phyloP scores from a whole-genome alignment of 1,140 invertebrate species.

The Zaprionus vittiger region DNA sequence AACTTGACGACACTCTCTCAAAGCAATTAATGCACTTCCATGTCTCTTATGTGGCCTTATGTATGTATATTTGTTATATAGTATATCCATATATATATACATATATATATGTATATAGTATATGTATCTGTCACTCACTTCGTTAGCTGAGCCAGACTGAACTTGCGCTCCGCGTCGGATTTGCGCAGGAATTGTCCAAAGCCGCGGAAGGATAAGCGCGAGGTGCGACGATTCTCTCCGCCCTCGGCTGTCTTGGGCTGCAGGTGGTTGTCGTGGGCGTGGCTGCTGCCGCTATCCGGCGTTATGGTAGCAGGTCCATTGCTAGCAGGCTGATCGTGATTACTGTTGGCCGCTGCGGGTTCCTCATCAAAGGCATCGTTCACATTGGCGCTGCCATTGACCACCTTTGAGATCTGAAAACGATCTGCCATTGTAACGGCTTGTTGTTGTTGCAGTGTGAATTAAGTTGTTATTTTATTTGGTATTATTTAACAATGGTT shows the following conservation, averaged over 20 bases:
- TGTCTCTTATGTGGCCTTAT: background rate
- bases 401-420: slow-evolving; percentile 76
- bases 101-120: background rate
- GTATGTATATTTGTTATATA: too few relatives aligned
- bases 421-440: slow-evolving; percentile 63
- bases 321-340: slow-evolving; percentile 14
- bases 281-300: slow-evolving; percentile 25
- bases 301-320: slow-evolving; percentile 35
- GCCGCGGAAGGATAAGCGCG: slow-evolving; percentile 69
- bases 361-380: slow-evolving; percentile 64
- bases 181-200: slow-evolving; percentile 76
- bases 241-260: slow-evolving; percentile 61
- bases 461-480: background rate
- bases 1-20: background rate
- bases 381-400: slow-evolving; percentile 66
- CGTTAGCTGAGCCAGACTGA: slow-evolving; percentile 80
- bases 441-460: background rate
- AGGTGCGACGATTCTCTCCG: slow-evolving; percentile 62
- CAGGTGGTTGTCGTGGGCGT: slow-evolving; percentile 57
- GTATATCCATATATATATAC: background rate
- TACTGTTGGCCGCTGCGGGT: slow-evolving; percentile 18
- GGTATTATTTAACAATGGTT: slow-evolving; percentile 24
- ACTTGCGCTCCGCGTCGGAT: slow-evolving; percentile 75
- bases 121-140: slow-evolving; percentile 59
- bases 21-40: slow-evolving; percentile 4